Conservation (phyloP, 1,140 invertebrate genomes). For the Nasonia vitripennis region DNA sequence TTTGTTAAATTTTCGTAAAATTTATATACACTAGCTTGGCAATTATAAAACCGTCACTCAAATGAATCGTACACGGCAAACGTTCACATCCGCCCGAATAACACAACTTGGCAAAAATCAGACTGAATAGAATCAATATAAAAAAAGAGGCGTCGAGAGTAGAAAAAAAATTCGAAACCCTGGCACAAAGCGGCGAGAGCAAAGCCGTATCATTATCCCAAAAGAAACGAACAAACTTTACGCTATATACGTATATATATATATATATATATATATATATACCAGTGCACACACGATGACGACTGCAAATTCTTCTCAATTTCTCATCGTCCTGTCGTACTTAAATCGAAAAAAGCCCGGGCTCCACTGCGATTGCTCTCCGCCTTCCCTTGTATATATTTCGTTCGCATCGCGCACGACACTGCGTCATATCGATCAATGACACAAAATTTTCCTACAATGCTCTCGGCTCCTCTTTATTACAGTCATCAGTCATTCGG, state of each 20-base stretch:
- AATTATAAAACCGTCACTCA: too few species aligned
- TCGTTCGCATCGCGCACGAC: neutral
- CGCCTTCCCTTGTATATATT: constrained; percentile 32
- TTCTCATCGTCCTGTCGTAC: constrained; percentile 45
- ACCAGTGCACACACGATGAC: constrained; percentile 34
- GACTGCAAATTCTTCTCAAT: constrained; percentile 50
- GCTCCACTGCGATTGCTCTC: neutral
- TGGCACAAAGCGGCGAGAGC: constrained; percentile 2
- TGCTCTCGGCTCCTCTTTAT: constrained; percentile 39
- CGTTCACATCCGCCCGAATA: neutral
- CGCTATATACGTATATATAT: neutral
- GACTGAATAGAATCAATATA: constrained; percentile 11
- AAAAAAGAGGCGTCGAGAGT: constrained; percentile 14
- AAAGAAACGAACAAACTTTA: constrained; percentile 35
- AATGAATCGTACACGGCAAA: neutral
- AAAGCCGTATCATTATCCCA: constrained; percentile 40
- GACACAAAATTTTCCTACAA: constrained; percentile 53
- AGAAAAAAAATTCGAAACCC: constrained; percentile 8
- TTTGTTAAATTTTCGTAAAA: too few species aligned
- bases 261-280: too few species aligned
- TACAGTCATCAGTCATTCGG: constrained; percentile 55
- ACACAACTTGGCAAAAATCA: neutral
- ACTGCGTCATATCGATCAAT: constrained; percentile 53
- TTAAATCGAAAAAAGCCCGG: constrained; percentile 24
- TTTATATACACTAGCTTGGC: too few species aligned